A percentile compares a stretch with the other conserved stretches of the same genome.
These are phyloP conservation scores for Protonibea diacanthus DNA, from an alignment of 2,797 vertebrate genomes.

Conservation along the genomic window DNA sequence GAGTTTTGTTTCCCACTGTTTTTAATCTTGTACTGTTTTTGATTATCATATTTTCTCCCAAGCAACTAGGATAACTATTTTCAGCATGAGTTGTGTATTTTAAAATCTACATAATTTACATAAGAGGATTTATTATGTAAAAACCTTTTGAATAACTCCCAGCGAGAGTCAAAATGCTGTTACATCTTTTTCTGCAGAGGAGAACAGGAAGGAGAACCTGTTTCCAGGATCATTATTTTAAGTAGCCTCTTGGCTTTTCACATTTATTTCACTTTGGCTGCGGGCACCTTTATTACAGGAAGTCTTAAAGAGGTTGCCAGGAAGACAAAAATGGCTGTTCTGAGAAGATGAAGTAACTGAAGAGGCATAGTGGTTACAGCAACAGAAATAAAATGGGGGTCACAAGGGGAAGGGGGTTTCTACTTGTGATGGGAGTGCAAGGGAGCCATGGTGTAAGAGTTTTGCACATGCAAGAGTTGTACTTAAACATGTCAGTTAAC, in stretches of 20 bases:
- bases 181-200: neutral
- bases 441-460: neutral
- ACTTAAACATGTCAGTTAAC: neutral
- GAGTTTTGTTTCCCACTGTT: neutral
- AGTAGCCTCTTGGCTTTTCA: neutral
- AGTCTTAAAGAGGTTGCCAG: neutral
- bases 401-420: neutral
- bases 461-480: neutral
- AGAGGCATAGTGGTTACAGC: neutral
- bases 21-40: neutral
- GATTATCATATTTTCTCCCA: neutral
- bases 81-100: neutral
- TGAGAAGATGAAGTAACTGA: neutral
- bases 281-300: neutral
- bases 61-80: neutral
- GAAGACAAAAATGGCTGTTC: neutral
- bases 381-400: neutral
- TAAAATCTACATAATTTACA: neutral
- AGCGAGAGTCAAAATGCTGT: no score
- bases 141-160: neutral
- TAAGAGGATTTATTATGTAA: neutral
- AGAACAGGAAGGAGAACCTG: neutral
- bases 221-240: conserved; percentile 1
- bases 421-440: neutral
- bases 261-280: neutral